Conservation (phyloP, 2,888 invertebrate genomes). For the Drosophila birchii region DNA sequence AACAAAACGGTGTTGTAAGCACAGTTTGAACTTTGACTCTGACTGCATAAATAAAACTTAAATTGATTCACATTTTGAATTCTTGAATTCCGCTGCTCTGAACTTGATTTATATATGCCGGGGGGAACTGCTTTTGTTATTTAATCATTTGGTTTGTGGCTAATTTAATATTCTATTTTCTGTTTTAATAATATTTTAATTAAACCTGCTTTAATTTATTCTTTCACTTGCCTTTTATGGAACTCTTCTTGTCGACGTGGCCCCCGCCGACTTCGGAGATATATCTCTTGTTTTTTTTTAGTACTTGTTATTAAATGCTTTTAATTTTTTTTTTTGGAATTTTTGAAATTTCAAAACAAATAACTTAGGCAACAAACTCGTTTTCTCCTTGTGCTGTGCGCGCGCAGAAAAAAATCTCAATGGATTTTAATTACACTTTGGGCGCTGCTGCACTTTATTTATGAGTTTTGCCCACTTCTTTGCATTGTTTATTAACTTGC, state of each 20-base stretch:
- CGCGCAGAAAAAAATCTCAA: slow-evolving; percentile 39
- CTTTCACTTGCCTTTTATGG: slow-evolving; percentile 65
- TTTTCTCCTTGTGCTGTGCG: slow-evolving; percentile 46
- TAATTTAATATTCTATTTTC: not conserved
- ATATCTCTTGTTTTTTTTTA: slow-evolving; percentile 9
- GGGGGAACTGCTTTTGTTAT: not conserved
- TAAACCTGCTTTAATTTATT: slow-evolving; percentile 33
- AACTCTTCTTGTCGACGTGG: slow-evolving; percentile 71
- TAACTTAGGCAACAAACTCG: slow-evolving; percentile 77
- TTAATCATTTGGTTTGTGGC: slow-evolving; percentile 7
- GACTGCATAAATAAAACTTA: not conserved
- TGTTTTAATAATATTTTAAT: slow-evolving; percentile 10
- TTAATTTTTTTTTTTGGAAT: not conserved
- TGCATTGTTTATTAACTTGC: slow-evolving; percentile 64
- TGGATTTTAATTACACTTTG: slow-evolving; percentile 51
- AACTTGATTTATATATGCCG: slow-evolving; percentile 7
- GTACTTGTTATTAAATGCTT: slow-evolving; percentile 28
- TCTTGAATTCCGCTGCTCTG: not conserved
- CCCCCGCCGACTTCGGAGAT: slow-evolving; percentile 36
- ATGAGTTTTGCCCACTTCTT: slow-evolving; percentile 64
- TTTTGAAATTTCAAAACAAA: slow-evolving; percentile 60
- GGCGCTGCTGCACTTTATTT: slow-evolving; percentile 66
- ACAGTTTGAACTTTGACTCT: slow-evolving; percentile 8
- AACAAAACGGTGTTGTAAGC: slow-evolving; percentile 1
- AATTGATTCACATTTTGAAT: slow-evolving; percentile 8